These are phyloP conservation scores for Holothuria leucospilota DNA, from an alignment of 53 echinoderm and acorn worm genomes.

Conservation along the genomic window DNA sequence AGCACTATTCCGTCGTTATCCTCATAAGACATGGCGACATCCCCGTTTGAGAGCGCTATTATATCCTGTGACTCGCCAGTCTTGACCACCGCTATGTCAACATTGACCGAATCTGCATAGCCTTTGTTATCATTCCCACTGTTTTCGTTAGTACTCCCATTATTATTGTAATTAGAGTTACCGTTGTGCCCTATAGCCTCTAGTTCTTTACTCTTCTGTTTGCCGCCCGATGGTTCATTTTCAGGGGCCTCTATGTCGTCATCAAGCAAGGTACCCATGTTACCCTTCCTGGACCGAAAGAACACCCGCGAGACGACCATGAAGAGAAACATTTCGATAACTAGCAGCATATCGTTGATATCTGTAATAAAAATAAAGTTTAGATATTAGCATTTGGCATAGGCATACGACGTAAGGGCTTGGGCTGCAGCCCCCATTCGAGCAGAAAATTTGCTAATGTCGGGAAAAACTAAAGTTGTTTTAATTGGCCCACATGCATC, in stretches of 20 bases:
- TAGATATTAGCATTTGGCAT: neutral
- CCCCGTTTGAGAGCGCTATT: constrained; percentile 1
- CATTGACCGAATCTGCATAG: neutral
- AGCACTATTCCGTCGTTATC: no score
- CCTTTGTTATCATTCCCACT: neutral
- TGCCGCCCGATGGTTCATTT: neutral
- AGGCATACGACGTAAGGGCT: neutral
- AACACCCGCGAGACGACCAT: constrained; percentile 69
- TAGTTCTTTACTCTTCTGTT: neutral
- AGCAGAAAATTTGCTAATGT: no score
- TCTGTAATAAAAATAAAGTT: constrained; percentile 52
- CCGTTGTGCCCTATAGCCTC: constrained; percentile 5
- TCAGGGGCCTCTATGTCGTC: neutral
- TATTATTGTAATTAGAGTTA: constrained; percentile 46
- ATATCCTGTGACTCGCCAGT: neutral
- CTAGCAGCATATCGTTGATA: constrained; percentile 77
- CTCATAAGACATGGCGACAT: neutral
- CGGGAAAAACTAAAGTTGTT: no score
- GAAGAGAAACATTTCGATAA: constrained; percentile 88
- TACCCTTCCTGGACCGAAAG: constrained; percentile 74
- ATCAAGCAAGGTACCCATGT: constrained; percentile 57
- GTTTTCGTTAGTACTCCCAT: constrained; percentile 3
- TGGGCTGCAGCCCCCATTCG: no score
- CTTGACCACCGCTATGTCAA: constrained; percentile 2
- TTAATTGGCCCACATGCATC: no score